Percentiles rank a stretch among this genome's conserved stretches.
Conservation (phyloP, 1,140 invertebrate genomes). For the Grapholita molesta region DNA sequence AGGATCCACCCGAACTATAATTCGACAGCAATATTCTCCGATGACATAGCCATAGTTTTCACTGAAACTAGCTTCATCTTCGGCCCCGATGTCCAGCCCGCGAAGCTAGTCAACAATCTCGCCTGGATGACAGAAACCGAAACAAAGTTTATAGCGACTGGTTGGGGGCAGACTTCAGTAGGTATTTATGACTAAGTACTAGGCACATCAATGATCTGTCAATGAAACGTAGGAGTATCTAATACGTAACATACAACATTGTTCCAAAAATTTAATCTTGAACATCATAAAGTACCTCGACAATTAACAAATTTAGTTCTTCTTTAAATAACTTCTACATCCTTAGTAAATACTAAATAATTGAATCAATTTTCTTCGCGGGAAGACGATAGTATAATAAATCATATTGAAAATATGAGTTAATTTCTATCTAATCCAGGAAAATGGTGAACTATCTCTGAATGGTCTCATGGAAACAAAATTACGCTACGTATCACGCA, state of each 20-base stretch:
- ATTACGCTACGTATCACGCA: slow-evolving; percentile 28
- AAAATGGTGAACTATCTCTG: slow-evolving; percentile 26
- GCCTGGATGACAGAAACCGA: slow-evolving; percentile 38
- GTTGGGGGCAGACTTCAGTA: slow-evolving; percentile 45
- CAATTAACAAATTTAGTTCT: too few species aligned
- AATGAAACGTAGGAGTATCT: too few species aligned
- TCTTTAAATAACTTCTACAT: too few species aligned
- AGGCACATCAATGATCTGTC: too few species aligned
- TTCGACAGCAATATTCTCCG: slow-evolving; percentile 25
- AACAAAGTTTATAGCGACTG: slow-evolving; percentile 32
- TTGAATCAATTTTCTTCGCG: too few species aligned
- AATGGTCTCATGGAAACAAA: slow-evolving; percentile 28
- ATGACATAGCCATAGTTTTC: slow-evolving; percentile 45
- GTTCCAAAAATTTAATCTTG: too few species aligned
- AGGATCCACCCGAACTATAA: slow-evolving; percentile 38
- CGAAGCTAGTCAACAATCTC: slow-evolving; percentile 24
- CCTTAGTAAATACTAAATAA: too few species aligned
- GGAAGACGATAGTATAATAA: too few species aligned
- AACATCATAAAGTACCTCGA: too few species aligned
- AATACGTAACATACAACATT: too few species aligned
- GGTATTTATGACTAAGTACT: neutral
- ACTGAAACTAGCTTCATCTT: slow-evolving; percentile 36
- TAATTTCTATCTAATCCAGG: slow-evolving; percentile 30
- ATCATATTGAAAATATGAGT: neutral
- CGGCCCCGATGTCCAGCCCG: slow-evolving; percentile 31